These are phyloP conservation scores for Mechanitis mazaeus DNA, from an alignment of 2,888 invertebrate species.

Conservation along the genomic window DNA sequence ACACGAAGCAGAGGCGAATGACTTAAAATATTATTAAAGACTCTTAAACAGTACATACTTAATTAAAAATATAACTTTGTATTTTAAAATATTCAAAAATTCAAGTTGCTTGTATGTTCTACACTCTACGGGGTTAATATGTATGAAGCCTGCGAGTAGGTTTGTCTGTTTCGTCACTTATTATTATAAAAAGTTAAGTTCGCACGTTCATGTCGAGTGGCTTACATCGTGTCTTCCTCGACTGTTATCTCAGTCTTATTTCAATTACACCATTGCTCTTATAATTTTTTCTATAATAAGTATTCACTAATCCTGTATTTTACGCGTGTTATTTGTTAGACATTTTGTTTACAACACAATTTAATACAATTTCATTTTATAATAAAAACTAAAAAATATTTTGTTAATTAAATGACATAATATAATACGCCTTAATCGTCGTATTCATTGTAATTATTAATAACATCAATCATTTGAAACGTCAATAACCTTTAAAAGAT, in stretches of 20 bases:
- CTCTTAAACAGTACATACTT: too few relatives aligned
- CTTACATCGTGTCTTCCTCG: constrained; percentile 5
- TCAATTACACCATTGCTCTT: constrained; percentile 2
- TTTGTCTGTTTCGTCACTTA: constrained; percentile 1
- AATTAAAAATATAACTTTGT: too few relatives aligned
- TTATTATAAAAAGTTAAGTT: constrained; percentile 2
- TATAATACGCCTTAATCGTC: too few relatives aligned
- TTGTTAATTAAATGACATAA: too few relatives aligned
- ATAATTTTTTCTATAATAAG: background rate
- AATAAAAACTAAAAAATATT: too few relatives aligned
- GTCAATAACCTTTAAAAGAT: too few relatives aligned
- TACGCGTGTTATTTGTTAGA: background rate
- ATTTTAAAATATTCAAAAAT: too few relatives aligned
- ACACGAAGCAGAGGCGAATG: background rate
- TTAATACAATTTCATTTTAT: background rate
- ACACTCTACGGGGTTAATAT: too few relatives aligned
- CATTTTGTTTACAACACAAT: background rate
- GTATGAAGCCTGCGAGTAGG: too few relatives aligned
- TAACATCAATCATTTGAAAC: too few relatives aligned
- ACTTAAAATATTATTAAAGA: background rate
- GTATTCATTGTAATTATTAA: too few relatives aligned
- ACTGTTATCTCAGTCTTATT: constrained; percentile 1
- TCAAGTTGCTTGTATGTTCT: too few relatives aligned
- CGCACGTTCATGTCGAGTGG: constrained; percentile 1
- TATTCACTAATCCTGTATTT: background rate